Evolutionary conservation across 2,113 vertebrate genomes (phyloP).

Genomic region (Marcusenius ussheri): DNA sequence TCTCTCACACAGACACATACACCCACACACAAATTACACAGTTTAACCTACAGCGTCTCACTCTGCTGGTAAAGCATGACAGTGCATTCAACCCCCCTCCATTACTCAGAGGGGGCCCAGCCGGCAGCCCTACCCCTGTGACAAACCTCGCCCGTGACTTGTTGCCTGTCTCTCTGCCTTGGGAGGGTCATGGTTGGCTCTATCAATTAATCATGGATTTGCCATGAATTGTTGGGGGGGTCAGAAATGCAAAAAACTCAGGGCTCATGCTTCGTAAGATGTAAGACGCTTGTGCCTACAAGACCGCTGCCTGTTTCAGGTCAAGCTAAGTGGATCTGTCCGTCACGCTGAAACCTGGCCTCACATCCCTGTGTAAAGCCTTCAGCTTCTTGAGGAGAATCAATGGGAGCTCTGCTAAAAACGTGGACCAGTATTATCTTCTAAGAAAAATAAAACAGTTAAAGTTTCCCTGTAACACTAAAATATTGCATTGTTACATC

Average conservation of each 20-base stretch:
- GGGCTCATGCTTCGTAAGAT: background rate
- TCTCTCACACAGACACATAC: constrained; percentile 19
- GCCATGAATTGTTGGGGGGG: background rate
- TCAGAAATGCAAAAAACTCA: too few species aligned
- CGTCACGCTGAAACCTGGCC: background rate
- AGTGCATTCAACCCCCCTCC: background rate
- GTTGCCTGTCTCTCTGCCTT: background rate
- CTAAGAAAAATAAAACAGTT: background rate
- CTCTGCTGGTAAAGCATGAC: background rate
- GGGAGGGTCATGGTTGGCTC: background rate
- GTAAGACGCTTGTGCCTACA: background rate
- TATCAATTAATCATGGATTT: background rate
- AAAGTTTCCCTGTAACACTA: background rate
- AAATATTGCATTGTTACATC: background rate
- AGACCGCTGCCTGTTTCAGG: background rate
- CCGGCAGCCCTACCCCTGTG: background rate
- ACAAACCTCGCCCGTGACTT: background rate
- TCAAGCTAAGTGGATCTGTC: background rate
- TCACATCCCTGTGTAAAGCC: background rate
- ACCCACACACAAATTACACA: background rate
- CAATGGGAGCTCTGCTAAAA: background rate
- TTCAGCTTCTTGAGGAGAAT: background rate
- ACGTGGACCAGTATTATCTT: background rate
- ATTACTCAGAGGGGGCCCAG: background rate
- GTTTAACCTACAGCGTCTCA: background rate